A percentile compares a stretch with the other conserved stretches of the same genome.
Conservation (phyloP, 1,140 invertebrate species). For the Caerostris extrusa region DNA sequence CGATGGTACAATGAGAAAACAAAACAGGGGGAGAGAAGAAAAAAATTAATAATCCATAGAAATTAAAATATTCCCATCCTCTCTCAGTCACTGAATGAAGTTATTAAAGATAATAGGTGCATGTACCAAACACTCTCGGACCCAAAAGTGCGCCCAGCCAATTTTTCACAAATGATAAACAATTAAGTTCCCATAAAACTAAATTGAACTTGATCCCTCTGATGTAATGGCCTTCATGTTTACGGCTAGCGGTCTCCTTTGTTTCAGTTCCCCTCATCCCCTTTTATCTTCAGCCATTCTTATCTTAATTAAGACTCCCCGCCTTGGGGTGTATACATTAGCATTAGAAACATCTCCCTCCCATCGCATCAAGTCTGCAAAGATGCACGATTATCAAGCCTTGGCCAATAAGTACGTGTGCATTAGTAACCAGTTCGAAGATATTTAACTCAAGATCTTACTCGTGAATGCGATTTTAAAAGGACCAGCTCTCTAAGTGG, state of each 20-base stretch:
- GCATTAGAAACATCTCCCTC: slow-evolving; percentile 27
- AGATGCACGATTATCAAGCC: slow-evolving; percentile 55
- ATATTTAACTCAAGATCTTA: slow-evolving; percentile 68
- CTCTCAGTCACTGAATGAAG: slow-evolving; percentile 52
- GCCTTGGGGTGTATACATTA: slow-evolving; percentile 67
- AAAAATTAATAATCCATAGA: slow-evolving; percentile 59
- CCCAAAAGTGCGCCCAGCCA: slow-evolving; percentile 36
- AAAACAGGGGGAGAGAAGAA: slow-evolving; percentile 8
- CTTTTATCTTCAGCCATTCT: slow-evolving; percentile 13
- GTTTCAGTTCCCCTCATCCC: not conserved
- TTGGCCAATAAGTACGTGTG: slow-evolving; percentile 41
- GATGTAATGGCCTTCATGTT: slow-evolving; percentile 55
- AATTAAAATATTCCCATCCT: slow-evolving; percentile 64
- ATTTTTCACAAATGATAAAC: slow-evolving; percentile 76
- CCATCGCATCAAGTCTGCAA: not conserved
- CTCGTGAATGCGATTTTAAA: slow-evolving; percentile 64
- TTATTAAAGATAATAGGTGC: slow-evolving; percentile 69
- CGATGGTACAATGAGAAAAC: not conserved
- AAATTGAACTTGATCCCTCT: slow-evolving; percentile 67
- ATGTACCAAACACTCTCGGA: slow-evolving; percentile 1
- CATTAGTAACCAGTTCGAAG: slow-evolving; percentile 54
- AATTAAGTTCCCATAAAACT: slow-evolving; percentile 75
- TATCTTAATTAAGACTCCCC: slow-evolving; percentile 64
- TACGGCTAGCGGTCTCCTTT: slow-evolving; percentile 54
- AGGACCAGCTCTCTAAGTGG: not conserved